Conservation (phyloP, 2,113 vertebrate genomes). For the Crotalus helleri region DNA sequence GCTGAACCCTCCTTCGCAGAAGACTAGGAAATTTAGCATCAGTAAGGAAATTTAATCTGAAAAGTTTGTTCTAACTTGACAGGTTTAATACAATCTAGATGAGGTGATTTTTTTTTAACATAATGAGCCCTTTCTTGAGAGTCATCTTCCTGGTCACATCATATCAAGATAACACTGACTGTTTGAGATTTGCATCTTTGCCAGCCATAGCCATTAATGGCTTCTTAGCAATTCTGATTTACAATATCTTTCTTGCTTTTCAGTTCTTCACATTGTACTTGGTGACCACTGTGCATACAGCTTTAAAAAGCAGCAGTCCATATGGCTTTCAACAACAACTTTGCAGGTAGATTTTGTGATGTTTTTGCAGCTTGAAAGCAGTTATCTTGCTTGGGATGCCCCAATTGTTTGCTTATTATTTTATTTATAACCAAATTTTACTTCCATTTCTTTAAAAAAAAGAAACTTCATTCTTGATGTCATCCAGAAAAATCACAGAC, state of each 20-base stretch:
- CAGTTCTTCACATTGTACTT: conserved; percentile 40
- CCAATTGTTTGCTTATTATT: not conserved
- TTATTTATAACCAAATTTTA: conserved; percentile 22
- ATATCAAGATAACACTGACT: conserved; percentile 44
- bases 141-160: conserved; percentile 56
- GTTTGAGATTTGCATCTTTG: conserved; percentile 29
- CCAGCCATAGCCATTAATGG: conserved; percentile 41
- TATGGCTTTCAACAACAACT: conserved; percentile 41
- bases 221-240: conserved; percentile 59
- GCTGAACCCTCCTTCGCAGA: conserved; percentile 32
- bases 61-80: conserved; percentile 44
- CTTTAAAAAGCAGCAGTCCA: conserved; percentile 11
- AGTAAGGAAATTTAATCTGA: conserved; percentile 12
- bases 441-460: conserved; percentile 35
- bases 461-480: conserved; percentile 33
- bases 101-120: conserved; percentile 55
- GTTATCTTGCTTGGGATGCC: conserved; percentile 50
- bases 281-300: conserved; percentile 24
- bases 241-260: conserved; percentile 48
- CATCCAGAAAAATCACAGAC: conserved; percentile 33
- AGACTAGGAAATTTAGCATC: conserved; percentile 34
- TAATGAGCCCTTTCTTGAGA: conserved; percentile 25
- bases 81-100: conserved; percentile 42
- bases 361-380: conserved; percentile 45
- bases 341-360: conserved; percentile 42